Base-by-base conservation (phyloP, 2,888 invertebrate species). In the Drosophila pseudotakahashii region DNA sequence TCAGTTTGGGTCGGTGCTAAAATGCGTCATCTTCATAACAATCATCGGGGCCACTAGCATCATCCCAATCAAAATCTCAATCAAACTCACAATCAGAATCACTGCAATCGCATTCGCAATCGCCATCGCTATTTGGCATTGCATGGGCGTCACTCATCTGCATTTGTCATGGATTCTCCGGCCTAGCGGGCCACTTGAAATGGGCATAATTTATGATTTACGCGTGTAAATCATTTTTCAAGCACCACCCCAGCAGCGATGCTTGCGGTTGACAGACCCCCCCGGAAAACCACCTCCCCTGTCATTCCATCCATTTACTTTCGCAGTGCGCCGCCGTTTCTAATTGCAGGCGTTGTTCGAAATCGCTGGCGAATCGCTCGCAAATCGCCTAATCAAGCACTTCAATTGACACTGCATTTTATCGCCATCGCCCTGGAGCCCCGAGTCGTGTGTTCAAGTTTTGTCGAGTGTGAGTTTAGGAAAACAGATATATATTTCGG, bases 171-270 rank as follows among this genome's bases (percentile, higher is more conserved):
- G 42, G 70, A 45, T 45, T 66, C 69, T 19, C 48, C 9, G 55
- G n/a, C 55, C 5, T 11, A n/a, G 16, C 14, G 44, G 54, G 50
- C 71, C 89, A 83, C 87, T 83, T 78, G 55, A 87, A 76, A 19
- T 26, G 55, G 63, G 59, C 75, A 77, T 87, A 89, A 84, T 89
- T 89, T 84, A 84, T 88, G 83, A 84, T 84, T 84, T 88, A 63
- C 66, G 85, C 72, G 81, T 81, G 81, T 89, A 84, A 89, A 89
- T 89, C 83, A 88, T 69, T 72, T 80, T 69, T 88, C 67, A 83
- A 88, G 88, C 60, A 78, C 63, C 59, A 64, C 68, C 54, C 62
- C 76, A 26, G 26, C 26, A 26, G 45, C 11, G 11, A 39, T 47
- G 47, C 30, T 64, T 84, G 84, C 55, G 52, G 44, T 10, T 81